A percentile compares a stretch with the other conserved stretches of the same genome.
Conservation (phyloP, 2,888 invertebrate genomes). For the Neoitamus cyanurus region DNA sequence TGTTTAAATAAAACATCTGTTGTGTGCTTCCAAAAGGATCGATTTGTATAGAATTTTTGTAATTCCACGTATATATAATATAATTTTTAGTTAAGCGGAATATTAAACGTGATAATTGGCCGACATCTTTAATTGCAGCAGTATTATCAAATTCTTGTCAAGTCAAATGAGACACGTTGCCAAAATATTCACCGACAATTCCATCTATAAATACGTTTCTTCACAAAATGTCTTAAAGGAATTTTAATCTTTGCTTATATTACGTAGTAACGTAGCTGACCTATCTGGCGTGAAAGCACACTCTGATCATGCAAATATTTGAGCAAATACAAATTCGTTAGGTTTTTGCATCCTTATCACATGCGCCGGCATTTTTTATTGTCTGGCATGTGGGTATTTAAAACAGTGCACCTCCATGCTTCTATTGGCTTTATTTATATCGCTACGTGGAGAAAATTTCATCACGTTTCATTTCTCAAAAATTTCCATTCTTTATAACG, state of each 20-base stretch:
- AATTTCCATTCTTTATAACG: neutral
- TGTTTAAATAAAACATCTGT: too few relatives aligned
- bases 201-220: neutral
- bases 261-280: neutral
- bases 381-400: neutral
- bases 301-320: neutral
- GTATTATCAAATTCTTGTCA: neutral
- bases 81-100: neutral
- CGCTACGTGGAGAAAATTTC: neutral
- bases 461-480: neutral
- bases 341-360: neutral
- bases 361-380: neutral
- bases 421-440: neutral
- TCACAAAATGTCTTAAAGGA: neutral
- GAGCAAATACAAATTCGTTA: neutral
- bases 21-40: too few relatives aligned
- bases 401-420: neutral
- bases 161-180: neutral
- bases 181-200: neutral
- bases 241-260: neutral
- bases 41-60: too few relatives aligned
- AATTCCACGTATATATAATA: too few relatives aligned
- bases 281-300: neutral
- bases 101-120: neutral
- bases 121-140: neutral